phyloP scores from a whole-genome alignment of 2,113 vertebrate species.

The Poecile atricapillus region DNA sequence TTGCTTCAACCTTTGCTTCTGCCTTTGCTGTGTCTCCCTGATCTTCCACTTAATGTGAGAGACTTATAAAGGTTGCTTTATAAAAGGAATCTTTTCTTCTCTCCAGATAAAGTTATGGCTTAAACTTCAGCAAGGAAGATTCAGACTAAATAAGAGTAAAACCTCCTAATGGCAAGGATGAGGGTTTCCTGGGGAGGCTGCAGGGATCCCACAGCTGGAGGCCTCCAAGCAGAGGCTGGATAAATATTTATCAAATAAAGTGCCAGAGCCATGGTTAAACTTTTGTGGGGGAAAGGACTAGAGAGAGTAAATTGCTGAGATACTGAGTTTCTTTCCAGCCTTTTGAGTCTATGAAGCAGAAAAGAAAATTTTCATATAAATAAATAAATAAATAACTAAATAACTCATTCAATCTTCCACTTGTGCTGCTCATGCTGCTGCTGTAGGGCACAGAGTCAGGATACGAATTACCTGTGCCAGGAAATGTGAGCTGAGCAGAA shows the following conservation, averaged over 20 bases:
- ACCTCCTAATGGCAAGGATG: not conserved
- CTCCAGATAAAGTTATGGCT: not conserved
- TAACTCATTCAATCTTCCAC: not conserved
- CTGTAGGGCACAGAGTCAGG: not conserved
- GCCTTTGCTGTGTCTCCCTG: not conserved
- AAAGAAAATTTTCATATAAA: not conserved
- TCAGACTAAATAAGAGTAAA: not conserved
- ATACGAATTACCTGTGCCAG: not conserved
- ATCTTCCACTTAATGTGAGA: not conserved
- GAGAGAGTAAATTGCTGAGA: not conserved
- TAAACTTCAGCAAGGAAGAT: not conserved
- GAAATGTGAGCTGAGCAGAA: not conserved
- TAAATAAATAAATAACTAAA: not conserved
- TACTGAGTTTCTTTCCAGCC: not conserved
- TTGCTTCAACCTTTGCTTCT: not conserved
- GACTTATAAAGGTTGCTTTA: not conserved
- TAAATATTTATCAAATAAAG: conserved; percentile 22
- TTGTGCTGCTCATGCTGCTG: not conserved
- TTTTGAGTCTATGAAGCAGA: not conserved
- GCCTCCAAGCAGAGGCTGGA: not conserved
- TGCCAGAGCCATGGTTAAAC: not conserved
- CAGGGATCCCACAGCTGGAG: not conserved
- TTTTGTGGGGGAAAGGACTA: not conserved
- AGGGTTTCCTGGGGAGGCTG: not conserved
- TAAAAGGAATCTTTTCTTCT: not conserved